Evolutionary conservation across 1,140 invertebrate genomes (phyloP).

Genomic region (Drosophila arizonae): DNA sequence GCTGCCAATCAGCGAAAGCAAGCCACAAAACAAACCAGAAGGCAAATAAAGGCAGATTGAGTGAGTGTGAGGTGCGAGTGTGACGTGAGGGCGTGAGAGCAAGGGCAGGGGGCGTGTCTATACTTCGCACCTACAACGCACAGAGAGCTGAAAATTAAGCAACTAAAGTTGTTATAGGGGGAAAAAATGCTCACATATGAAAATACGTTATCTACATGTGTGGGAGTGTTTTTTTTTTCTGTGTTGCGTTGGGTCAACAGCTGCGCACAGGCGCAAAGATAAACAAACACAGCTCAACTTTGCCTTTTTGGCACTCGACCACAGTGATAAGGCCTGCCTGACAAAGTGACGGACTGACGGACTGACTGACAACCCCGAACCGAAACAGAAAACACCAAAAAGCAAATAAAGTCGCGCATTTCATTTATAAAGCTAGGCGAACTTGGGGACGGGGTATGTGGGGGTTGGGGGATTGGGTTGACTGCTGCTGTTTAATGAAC

Average conservation of each 20-base stretch:
- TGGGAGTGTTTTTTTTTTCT: slow-evolving; percentile 11
- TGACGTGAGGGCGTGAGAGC: neutral
- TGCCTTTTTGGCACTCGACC: slow-evolving; percentile 33
- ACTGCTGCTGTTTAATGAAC: slow-evolving; percentile 57
- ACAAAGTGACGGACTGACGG: no score
- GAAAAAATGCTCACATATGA: slow-evolving; percentile 29
- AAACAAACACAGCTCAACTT: slow-evolving; percentile 59
- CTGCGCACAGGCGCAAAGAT: slow-evolving; percentile 39
- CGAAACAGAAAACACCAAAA: slow-evolving; percentile 20
- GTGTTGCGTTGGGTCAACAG: slow-evolving; percentile 31
- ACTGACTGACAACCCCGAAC: slow-evolving; percentile 23
- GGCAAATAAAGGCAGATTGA: slow-evolving; percentile 45
- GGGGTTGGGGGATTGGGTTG: slow-evolving; percentile 27
- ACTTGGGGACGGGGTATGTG: neutral
- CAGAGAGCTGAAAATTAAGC: slow-evolving; percentile 43
- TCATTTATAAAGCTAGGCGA: slow-evolving; percentile 32
- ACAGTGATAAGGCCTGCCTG: slow-evolving; percentile 23
- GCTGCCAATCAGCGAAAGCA: slow-evolving; percentile 73
- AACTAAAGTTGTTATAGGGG: slow-evolving; percentile 30
- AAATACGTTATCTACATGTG: slow-evolving; percentile 13
- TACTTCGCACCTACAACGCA: slow-evolving; percentile 52
- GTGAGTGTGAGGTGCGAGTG: neutral
- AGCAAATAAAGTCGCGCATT: slow-evolving; percentile 55
- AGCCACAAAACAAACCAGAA: slow-evolving; percentile 60
- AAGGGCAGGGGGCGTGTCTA: neutral